phyloP scores from a whole-genome alignment of 2,888 invertebrate species.

The Pseudoips prasinana region DNA sequence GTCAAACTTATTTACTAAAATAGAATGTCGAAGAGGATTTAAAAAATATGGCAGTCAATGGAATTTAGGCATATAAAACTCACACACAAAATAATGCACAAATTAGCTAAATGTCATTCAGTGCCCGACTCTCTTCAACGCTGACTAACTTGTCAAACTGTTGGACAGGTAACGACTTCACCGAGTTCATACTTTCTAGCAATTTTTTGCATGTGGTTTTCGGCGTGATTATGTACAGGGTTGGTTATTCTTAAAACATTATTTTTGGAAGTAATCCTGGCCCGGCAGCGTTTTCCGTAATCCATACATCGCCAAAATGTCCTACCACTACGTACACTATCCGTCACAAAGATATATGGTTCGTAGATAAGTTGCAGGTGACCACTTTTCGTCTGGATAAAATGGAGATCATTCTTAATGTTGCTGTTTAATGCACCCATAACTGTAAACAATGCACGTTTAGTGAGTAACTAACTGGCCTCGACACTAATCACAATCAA shows the following conservation, averaged over 20 bases:
- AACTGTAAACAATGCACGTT: slow-evolving; percentile 44
- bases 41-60: slow-evolving; percentile 11
- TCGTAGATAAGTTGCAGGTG: slow-evolving; percentile 74
- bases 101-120: neutral
- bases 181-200: slow-evolving; percentile 68
- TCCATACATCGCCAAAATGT: slow-evolving; percentile 80
- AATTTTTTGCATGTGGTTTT: slow-evolving; percentile 71
- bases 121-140: neutral
- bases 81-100: slow-evolving; percentile 10
- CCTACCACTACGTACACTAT: slow-evolving; percentile 74
- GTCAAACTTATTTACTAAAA: too few species aligned
- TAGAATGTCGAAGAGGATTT: neutral
- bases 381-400: slow-evolving; percentile 76
- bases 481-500: too few species aligned
- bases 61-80: slow-evolving; percentile 10
- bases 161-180: slow-evolving; percentile 72
- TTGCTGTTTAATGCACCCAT: slow-evolving; percentile 56
- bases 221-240: slow-evolving; percentile 67
- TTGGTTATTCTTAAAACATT: slow-evolving; percentile 72
- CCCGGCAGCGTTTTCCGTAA: slow-evolving; percentile 74
- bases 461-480: neutral
- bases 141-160: slow-evolving; percentile 42
- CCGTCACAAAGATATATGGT: slow-evolving; percentile 75
- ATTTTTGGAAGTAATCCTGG: slow-evolving; percentile 74
- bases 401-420: slow-evolving; percentile 68